Evolutionary conservation across 2,113 vertebrate species (phyloP).

Genomic region (Chionomys nivalis): DNA sequence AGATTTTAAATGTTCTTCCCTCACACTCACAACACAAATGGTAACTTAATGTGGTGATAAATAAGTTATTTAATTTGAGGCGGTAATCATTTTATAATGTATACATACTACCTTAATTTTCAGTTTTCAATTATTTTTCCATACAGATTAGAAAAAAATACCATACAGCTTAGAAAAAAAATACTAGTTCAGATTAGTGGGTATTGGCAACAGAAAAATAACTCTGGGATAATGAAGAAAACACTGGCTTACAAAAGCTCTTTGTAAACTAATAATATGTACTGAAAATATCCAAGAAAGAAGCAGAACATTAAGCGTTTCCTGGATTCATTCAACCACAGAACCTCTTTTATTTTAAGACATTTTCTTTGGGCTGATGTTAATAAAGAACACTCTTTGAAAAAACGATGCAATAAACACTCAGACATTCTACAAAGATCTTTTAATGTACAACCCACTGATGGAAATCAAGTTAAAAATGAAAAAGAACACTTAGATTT

Average conservation of each 20-base stretch:
- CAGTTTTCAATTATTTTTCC: slow-evolving; percentile 10
- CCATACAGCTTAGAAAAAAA: slow-evolving; percentile 1
- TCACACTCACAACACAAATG: not conserved
- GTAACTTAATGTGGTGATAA: not conserved
- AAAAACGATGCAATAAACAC: slow-evolving; percentile 30
- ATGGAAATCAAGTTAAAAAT: slow-evolving; percentile 49
- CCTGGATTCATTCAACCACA: not conserved
- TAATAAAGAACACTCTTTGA: not conserved
- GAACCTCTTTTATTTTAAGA: slow-evolving; percentile 8
- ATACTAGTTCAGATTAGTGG: not conserved
- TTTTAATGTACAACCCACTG: slow-evolving; percentile 38
- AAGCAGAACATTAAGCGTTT: slow-evolving; percentile 24
- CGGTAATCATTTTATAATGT: not conserved
- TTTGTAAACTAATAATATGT: slow-evolving; percentile 27
- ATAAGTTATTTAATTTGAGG: not conserved
- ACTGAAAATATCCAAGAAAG: not conserved
- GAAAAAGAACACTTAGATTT: slow-evolving; percentile 41
- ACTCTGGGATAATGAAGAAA: slow-evolving; percentile 9
- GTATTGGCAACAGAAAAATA: not conserved
- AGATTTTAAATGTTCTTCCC: not conserved
- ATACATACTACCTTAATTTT: slow-evolving; percentile 5
- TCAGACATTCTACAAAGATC: slow-evolving; percentile 38
- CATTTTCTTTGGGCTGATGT: not conserved
- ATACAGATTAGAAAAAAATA: not conserved
- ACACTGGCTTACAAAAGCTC: not conserved